These are phyloP conservation scores for Drosophila emarginata DNA, from an alignment of 2,888 invertebrate species.

Conservation along the genomic window DNA sequence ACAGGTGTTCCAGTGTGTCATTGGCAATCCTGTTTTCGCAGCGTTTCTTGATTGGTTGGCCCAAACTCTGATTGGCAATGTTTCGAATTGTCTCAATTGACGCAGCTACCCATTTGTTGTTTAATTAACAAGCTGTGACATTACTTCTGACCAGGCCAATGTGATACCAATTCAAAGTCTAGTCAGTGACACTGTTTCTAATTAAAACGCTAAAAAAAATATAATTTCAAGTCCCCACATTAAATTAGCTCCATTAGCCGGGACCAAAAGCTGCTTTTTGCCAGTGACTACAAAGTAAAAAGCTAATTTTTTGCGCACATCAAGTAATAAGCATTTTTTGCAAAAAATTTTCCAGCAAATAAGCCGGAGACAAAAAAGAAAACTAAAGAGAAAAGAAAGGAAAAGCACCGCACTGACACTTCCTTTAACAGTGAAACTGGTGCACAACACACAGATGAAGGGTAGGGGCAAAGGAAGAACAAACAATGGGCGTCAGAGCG, in stretches of 20 bases:
- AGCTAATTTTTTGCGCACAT: constrained; percentile 8
- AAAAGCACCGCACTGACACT: constrained; percentile 13
- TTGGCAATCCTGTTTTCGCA: neutral
- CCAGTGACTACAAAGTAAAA: constrained; percentile 3
- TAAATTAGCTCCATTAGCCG: constrained; percentile 5
- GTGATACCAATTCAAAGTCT: neutral
- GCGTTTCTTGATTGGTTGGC: neutral
- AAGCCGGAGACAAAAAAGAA: constrained; percentile 4
- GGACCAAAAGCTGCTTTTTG: neutral
- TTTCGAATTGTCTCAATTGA: constrained; percentile 16
- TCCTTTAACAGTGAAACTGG: constrained; percentile 10
- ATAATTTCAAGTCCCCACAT: neutral
- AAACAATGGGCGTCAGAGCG: constrained; percentile 18
- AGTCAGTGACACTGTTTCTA: constrained; percentile 36
- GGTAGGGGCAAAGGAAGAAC: neutral
- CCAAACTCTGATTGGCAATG: neutral
- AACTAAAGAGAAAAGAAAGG: neutral
- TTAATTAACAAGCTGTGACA: constrained; percentile 57
- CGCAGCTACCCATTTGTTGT: constrained; percentile 51
- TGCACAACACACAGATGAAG: constrained; percentile 1
- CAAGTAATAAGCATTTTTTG: constrained; percentile 3
- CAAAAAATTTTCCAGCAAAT: constrained; percentile 19
- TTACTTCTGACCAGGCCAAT: constrained; percentile 16
- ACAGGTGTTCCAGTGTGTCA: constrained; percentile 6
- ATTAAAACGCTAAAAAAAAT: constrained; percentile 45